phyloP scores from a whole-genome alignment of 1,140 invertebrate genomes.

The Rhyacophila brunnea region DNA sequence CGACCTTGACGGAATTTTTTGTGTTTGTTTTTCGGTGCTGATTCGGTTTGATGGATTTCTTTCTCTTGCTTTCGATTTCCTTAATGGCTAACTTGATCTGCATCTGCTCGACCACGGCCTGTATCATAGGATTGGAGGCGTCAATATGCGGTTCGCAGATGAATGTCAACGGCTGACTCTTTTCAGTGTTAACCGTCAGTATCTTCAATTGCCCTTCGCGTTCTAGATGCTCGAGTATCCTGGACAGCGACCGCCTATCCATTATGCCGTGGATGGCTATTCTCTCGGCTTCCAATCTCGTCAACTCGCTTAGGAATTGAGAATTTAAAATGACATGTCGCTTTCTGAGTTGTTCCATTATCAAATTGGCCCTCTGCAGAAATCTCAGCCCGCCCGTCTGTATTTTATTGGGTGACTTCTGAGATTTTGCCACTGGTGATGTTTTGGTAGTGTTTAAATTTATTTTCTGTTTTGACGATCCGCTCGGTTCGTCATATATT shows the following conservation, averaged over 20 bases:
- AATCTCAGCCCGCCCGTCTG: too few relatives aligned
- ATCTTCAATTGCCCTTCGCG: conserved; percentile 6
- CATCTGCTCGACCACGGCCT: conserved; percentile 18
- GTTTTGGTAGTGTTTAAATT: too few relatives aligned
- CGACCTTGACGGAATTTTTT: conserved; percentile 5
- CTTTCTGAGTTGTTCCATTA: conserved; percentile 18
- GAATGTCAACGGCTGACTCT: conserved; percentile 4
- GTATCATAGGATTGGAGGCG: conserved; percentile 8
- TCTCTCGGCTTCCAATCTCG: neutral
- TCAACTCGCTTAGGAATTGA: conserved; percentile 14
- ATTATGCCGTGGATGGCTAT: conserved; percentile 12
- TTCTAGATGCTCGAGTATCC: conserved; percentile 16
- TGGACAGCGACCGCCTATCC: conserved; percentile 14
- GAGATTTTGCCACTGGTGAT: too few relatives aligned
- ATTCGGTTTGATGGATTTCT: neutral
- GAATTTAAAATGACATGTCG: conserved; percentile 14
- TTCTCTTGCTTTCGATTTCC: neutral
- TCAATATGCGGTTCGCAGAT: conserved; percentile 24
- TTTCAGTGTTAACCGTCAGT: conserved; percentile 7
- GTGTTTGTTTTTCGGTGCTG: neutral
- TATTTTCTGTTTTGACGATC: too few relatives aligned
- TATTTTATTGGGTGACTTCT: too few relatives aligned
- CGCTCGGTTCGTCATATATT: too few relatives aligned
- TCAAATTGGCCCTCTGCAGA: conserved; percentile 15
- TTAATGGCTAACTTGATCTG: conserved; percentile 11